A percentile compares a stretch with the other conserved stretches of the same genome.
phyloP scores from a whole-genome alignment of 2,797 vertebrate species.

The Acanthis flammea region DNA sequence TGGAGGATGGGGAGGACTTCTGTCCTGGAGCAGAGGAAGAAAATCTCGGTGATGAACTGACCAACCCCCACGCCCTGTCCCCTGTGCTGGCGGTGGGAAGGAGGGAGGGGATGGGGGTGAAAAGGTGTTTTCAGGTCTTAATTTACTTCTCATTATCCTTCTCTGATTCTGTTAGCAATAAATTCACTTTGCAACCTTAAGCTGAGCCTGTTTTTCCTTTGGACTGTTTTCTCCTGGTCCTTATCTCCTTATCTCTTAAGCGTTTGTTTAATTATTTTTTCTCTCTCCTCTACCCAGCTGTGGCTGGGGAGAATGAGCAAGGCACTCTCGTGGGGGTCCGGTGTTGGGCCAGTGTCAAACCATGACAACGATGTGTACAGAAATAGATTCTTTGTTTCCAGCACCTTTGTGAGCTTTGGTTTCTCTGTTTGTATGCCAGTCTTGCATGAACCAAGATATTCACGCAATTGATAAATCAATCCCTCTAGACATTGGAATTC shows the following conservation, averaged over 20 bases:
- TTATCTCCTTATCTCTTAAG: not conserved
- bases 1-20: too few species aligned
- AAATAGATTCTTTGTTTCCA: not conserved
- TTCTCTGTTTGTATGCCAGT: not conserved
- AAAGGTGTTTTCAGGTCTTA: not conserved
- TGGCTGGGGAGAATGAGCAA: fast-evolving
- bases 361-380: not conserved
- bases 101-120: not conserved
- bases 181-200: not conserved
- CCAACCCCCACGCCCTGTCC: fast-evolving
- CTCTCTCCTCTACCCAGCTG: not conserved
- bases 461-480: conserved; percentile 31
- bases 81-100: not conserved
- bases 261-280: not conserved
- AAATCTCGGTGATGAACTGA: too few species aligned
- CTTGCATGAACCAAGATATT: not conserved
- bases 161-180: not conserved
- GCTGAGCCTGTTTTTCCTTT: not conserved
- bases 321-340: fast-evolving
- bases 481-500: conserved; percentile 21
- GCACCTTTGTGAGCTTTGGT: not conserved
- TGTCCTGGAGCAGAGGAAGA: not conserved
- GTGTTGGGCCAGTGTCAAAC: not conserved
- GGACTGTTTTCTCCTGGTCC: not conserved
- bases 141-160: not conserved